A percentile compares a stretch with the other conserved stretches of the same genome.
These are phyloP conservation scores for Leucosticte australis DNA, from an alignment of 2,113 vertebrate species.

Conservation along the genomic window DNA sequence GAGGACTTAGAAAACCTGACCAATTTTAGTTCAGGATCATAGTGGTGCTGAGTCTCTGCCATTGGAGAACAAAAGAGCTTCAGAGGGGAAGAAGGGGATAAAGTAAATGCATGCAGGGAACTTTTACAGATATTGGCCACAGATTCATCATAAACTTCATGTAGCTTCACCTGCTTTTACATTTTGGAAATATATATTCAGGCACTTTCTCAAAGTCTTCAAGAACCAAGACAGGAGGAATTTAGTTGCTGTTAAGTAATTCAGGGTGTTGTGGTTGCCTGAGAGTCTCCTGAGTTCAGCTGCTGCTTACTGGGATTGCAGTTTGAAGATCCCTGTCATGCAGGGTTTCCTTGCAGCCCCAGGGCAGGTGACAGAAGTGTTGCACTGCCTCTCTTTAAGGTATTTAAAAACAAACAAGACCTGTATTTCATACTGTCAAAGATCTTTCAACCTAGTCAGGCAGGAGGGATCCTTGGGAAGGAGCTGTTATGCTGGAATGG, in stretches of 20 bases:
- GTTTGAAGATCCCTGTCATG: not conserved
- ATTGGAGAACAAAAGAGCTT: not conserved
- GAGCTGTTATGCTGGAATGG: not conserved
- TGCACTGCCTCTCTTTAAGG: not conserved
- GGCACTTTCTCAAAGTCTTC: not conserved
- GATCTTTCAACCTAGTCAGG: not conserved
- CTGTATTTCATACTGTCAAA: accelerated
- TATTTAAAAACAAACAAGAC: not conserved
- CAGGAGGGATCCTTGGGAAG: not conserved
- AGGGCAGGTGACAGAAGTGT: not conserved
- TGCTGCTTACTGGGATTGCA: not conserved
- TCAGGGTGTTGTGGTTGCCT: not conserved
- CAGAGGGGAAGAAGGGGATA: not conserved
- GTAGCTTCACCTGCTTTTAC: not conserved
- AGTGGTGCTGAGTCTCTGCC: not conserved
- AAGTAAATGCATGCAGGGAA: not conserved
- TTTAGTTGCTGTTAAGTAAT: not conserved
- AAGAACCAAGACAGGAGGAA: not conserved
- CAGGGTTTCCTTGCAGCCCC: not conserved
- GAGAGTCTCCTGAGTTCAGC: not conserved
- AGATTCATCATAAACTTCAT: not conserved
- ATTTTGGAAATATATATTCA: not conserved
- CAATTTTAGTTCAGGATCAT: accelerated
- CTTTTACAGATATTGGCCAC: not conserved
- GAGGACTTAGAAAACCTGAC: not conserved